Base-by-base conservation (phyloP, 2,113 vertebrate species). In the Platichthys stellatus region DNA sequence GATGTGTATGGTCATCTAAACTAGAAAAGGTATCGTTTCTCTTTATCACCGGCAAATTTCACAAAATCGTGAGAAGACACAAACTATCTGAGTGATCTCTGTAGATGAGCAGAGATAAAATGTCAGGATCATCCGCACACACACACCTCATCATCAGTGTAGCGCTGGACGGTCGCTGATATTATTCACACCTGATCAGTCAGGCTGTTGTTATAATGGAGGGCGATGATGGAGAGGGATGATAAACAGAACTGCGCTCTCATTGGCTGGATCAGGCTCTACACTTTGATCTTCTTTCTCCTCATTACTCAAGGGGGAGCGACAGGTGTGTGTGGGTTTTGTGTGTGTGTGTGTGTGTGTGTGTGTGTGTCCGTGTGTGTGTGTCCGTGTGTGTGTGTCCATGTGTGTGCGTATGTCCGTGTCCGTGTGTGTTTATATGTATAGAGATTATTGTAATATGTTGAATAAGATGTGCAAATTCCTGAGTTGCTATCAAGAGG, bases 271-370 rank as follows among this genome's bases (percentile, higher is more conserved):
- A 89, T 89, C 86, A 86, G 49, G 69, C 78, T 86, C 28, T 63
- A 13, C 0, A 53, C 90, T 92, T 91, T 90, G 91, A 92, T 92
- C 90, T 65, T 65, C 83, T 68, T 89, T 81, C 85, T 83, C 85
- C 82, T 85, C 86, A 86, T 92, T 75, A 87, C 74, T 93, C 82
- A 87, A 23, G 65, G 59, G 62, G 51, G 57, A 63, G 20, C 2
- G 75, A 65, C 82, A 87, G 74, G 79, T 89, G 75, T 72, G 60
- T 63, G 54, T 21, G 35, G 31, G 68, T 72, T 20, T 69, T 72
- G 24, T 49, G 35, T 65, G 45, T 62, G 58, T 72, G 58, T 86
- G 67, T 67, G 51, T 75, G 69, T 57, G 8, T 75, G 68, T 76
- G 79, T 89, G 75, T 72, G 60, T 63, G 68, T 72, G 15, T 69